Evolutionary conservation across 1,140 invertebrate species (phyloP).

Genomic region (Muscidifurax raptorellus): DNA sequence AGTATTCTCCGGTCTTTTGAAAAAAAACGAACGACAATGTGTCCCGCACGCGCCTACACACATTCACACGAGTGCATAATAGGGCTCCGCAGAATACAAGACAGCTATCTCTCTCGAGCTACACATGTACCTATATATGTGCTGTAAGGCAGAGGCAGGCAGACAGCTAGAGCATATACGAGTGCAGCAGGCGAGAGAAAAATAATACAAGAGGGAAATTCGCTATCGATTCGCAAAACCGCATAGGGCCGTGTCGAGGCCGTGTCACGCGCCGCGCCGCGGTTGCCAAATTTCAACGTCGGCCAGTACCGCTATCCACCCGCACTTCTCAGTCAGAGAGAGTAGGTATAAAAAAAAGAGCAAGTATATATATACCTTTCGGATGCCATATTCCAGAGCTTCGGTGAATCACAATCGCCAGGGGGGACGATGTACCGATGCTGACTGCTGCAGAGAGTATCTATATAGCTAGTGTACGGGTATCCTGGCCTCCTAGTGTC

Average conservation of each 20-base stretch:
- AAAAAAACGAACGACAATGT: background rate
- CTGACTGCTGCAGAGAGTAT: background rate
- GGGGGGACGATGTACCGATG: background rate
- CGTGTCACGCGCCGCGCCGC: conserved; percentile 41
- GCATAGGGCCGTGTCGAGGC: conserved; percentile 55
- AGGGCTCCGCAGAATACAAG: background rate
- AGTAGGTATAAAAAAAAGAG: background rate
- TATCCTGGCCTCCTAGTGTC: background rate
- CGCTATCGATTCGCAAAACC: conserved; percentile 68
- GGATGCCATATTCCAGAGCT: conserved; percentile 60
- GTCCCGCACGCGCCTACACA: background rate
- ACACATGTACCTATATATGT: too few relatives aligned
- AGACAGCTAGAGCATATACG: background rate
- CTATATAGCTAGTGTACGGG: background rate
- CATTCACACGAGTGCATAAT: background rate
- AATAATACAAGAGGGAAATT: conserved; percentile 58
- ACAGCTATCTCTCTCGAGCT: background rate
- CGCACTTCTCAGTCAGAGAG: background rate
- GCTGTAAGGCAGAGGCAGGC: background rate
- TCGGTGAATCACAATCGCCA: background rate
- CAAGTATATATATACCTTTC: conserved; percentile 58
- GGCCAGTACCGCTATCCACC: background rate
- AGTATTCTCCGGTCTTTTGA: background rate
- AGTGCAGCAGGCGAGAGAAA: conserved; percentile 20
- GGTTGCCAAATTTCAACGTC: conserved; percentile 51